Evolutionary conservation across 2,888 invertebrate species (phyloP).

Genomic region (Leucania comma): DNA sequence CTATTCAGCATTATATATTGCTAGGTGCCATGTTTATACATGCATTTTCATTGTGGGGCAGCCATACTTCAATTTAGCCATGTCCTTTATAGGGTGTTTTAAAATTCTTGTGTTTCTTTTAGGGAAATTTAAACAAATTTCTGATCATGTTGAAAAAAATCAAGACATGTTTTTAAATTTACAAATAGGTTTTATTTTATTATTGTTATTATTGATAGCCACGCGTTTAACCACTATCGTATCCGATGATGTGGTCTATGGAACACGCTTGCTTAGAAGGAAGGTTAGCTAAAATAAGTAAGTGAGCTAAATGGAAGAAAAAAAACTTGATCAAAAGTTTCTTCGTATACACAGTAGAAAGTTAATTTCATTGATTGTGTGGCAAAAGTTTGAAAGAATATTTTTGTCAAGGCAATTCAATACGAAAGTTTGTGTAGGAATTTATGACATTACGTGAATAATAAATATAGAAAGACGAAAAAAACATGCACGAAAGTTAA

Average conservation of each 20-base stretch:
- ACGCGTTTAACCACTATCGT: too few relatives aligned
- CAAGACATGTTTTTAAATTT: too few relatives aligned
- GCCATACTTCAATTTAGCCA: too few relatives aligned
- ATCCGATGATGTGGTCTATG: too few relatives aligned
- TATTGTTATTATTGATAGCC: too few relatives aligned
- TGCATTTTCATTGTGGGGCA: too few relatives aligned
- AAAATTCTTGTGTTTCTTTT: background rate
- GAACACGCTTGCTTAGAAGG: too few relatives aligned
- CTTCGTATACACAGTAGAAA: background rate
- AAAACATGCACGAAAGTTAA: slow-evolving; percentile 43
- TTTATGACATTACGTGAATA: slow-evolving; percentile 22
- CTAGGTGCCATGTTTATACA: too few relatives aligned
- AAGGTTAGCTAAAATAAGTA: too few relatives aligned
- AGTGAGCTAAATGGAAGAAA: background rate
- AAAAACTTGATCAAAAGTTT: background rate
- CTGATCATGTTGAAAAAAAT: background rate
- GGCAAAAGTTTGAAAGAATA: background rate
- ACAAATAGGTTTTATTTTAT: too few relatives aligned
- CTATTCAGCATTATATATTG: too few relatives aligned
- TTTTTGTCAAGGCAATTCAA: slow-evolving; percentile 1
- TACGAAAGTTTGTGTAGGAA: slow-evolving; percentile 22
- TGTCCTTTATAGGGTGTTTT: slow-evolving; percentile 24
- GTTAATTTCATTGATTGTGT: slow-evolving; percentile 1
- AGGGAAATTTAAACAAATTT: background rate
- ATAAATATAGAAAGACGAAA: slow-evolving; percentile 7